Evolutionary conservation across 2,888 invertebrate species (phyloP), one percentile per base, ranked within the genome.

Genomic region (Melipona beecheii): DNA sequence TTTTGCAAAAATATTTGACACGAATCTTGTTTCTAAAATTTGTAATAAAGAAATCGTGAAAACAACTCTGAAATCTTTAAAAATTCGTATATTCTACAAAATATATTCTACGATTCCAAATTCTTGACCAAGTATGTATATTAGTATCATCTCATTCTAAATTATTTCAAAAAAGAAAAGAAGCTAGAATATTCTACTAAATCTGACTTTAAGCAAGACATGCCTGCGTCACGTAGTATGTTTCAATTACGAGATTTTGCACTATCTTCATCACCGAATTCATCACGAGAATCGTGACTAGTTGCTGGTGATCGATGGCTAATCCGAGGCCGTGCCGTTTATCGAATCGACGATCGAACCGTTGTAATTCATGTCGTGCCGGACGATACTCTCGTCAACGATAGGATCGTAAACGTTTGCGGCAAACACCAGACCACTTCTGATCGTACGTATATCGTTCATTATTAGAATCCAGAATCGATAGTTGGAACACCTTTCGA

Each of bases 271-370:
- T 83, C 78, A 58, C 31, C 60, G 68, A 83, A 84, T 78, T 77
- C 66, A 83, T 83, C 84, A 73, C 66, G 64, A 27, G 75, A 66
- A 72, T 50, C 66, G 62, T 62, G 75, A 72, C 74, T 64, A 78
- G 75, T 31, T 24, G 58, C 15, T 52, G 43, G 84, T 85, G 84
- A 85, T 79, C 75, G 84, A 85, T 85, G 78, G 68, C 74, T 76
- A 85, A 84, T 85, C 79, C 58, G 66, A 56, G 64, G n/a, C 66
- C 50, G 58, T 72, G 75, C 58, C 84, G 83, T 80, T 86, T 79
- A 86, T 86, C 86, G 83, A 78, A 81, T 81, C 81, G 86, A 49
- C 75, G 83, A 86, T 86, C 86, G 83, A 75, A 66, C 80, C 65
- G 73, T 78, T 62, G 78, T 77, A 80, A 86, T 80, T 86, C 73